phyloP scores from a whole-genome alignment of 2,888 invertebrate species.

The Colostygia pectinataria region DNA sequence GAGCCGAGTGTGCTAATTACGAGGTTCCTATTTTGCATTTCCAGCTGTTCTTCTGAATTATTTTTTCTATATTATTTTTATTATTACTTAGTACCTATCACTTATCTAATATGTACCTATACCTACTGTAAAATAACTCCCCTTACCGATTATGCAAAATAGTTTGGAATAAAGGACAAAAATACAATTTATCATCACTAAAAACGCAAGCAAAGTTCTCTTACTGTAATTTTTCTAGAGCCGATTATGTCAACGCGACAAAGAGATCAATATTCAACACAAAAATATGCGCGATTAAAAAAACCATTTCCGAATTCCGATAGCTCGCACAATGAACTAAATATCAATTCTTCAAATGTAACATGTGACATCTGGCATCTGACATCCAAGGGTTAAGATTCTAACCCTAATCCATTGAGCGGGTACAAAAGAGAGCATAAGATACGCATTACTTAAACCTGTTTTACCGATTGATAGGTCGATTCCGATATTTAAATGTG shows the following conservation, averaged over 20 bases:
- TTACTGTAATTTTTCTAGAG: constrained; percentile 35
- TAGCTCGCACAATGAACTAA: constrained; percentile 56
- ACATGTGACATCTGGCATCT: constrained; percentile 71
- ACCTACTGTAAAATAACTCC: not conserved
- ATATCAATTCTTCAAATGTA: constrained; percentile 62
- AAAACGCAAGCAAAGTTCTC: constrained; percentile 25
- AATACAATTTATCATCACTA: constrained; percentile 30
- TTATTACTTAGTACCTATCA: too few relatives aligned
- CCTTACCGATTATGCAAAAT: constrained; percentile 15
- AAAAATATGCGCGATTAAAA: constrained; percentile 58
- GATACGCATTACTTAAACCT: constrained; percentile 71
- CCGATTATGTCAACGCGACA: constrained; percentile 42
- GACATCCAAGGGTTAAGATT: constrained; percentile 46
- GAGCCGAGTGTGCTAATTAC: constrained; percentile 43
- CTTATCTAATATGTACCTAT: not conserved
- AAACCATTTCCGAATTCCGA: constrained; percentile 69
- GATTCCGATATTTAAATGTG: constrained; percentile 71
- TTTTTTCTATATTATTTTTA: constrained; percentile 16
- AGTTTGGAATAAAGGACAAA: constrained; percentile 1
- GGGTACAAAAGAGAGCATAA: constrained; percentile 50
- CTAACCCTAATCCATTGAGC: constrained; percentile 75
- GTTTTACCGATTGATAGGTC: constrained; percentile 77
- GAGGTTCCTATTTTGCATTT: constrained; percentile 28
- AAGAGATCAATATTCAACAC: constrained; percentile 44
- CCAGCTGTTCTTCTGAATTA: constrained; percentile 25